Evolutionary conservation across 2,888 invertebrate genomes (phyloP), one percentile per base, ranked within the genome.

Genomic region (Amphiduros pacificus): DNA sequence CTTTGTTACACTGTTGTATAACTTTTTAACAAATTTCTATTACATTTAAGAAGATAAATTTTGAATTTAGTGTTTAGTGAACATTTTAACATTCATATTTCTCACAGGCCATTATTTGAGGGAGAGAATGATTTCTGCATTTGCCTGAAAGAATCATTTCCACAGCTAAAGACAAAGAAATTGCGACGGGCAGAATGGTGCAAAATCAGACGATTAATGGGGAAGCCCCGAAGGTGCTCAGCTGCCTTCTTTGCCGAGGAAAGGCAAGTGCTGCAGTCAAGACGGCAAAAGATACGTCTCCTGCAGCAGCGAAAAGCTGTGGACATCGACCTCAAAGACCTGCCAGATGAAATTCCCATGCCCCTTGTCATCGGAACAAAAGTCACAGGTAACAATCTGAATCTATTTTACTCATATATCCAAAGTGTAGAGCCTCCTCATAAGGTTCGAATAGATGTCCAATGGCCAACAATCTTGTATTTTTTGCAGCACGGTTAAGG

Each of bases 41-140:
- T n/a, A n/a, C n/a, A n/a, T n/a, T n/a, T n/a, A n/a, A n/a, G n/a
- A 36, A 11, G 17, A 11, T 36, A 36, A 36, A 36, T 17, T 36
- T 36, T 36, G 36, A 9, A 36, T 11, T 17, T 11, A 36, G 17
- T 36, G 9, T 36, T 36, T 36, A 11, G 36, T 11, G 11, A 9
- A 17, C 17, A 9, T 36, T 36, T 36, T 36, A 9, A 36, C 17
- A n/a, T 36, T 36, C 36, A 36, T 36, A 17, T 60, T 44, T 48
- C 22, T 77, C 79, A 14, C 80, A 91, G 91, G 78, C 91, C 93
- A 36, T 85, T 99, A 40, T 98, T 99, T 84, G 89, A 92, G 71
- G 94, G 93, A 40, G 95, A 95, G 78, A 97, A 97, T 84, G 98
- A 99, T 84, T 98, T 98, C 79, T 91, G 90, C 83, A 90, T 92